Evolutionary conservation across 2,113 vertebrate species (phyloP).

Genomic region (Sander lucioperca): DNA sequence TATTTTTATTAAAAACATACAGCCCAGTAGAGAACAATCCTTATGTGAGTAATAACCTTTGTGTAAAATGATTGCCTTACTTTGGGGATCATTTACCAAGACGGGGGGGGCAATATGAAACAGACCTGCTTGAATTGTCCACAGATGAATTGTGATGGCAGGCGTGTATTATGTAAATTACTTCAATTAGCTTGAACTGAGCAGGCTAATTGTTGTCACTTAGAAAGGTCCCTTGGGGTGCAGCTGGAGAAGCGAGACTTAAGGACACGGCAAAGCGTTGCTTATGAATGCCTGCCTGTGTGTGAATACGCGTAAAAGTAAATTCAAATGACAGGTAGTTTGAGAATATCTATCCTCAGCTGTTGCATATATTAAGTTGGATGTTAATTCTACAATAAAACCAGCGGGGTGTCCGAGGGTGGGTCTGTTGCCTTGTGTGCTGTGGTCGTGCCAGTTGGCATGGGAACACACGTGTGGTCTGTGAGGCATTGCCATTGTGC

Average conservation of each 20-base stretch:
- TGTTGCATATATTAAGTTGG: constrained; percentile 41
- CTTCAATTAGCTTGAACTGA: constrained; percentile 81
- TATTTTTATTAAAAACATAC: constrained; percentile 51
- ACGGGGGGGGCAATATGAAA: constrained; percentile 42
- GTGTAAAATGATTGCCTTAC: constrained; percentile 47
- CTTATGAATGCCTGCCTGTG: constrained; percentile 1
- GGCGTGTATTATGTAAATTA: constrained; percentile 78
- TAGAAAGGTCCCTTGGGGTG: constrained; percentile 69
- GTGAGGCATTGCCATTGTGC: constrained; percentile 21
- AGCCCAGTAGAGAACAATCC: constrained; percentile 31
- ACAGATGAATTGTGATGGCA: constrained; percentile 69
- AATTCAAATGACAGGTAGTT: constrained; percentile 29
- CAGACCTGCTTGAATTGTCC: constrained; percentile 69
- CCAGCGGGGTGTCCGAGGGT: constrained; percentile 24
- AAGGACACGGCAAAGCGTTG: constrained; percentile 27
- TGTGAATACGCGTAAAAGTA: neutral
- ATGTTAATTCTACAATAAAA: constrained; percentile 55
- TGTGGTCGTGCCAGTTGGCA: constrained; percentile 66
- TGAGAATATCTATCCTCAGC: constrained; percentile 33
- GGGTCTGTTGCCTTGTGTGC: constrained; percentile 11
- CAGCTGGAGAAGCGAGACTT: constrained; percentile 54
- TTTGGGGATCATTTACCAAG: constrained; percentile 61
- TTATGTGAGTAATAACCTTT: constrained; percentile 45
- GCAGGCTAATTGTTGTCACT: constrained; percentile 81
- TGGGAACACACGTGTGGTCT: constrained; percentile 61